These are phyloP conservation scores for Trypoxylon attenuatum DNA, from an alignment of 2,888 invertebrate genomes.

Conservation along the genomic window DNA sequence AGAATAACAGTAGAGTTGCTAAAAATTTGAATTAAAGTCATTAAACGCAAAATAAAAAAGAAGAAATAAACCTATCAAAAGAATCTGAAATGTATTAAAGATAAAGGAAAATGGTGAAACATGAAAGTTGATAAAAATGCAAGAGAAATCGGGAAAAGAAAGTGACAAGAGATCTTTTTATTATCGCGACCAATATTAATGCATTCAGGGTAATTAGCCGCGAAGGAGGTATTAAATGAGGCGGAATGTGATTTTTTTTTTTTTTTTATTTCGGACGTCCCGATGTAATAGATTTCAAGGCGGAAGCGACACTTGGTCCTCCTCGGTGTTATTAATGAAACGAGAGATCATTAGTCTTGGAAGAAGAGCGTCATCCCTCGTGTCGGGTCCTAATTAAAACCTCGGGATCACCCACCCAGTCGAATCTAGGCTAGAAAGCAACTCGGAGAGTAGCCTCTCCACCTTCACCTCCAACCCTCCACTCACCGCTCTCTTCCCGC, in stretches of 20 bases:
- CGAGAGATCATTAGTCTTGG: constrained; percentile 55
- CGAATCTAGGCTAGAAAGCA: constrained; percentile 67
- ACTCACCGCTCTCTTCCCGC: constrained; percentile 35
- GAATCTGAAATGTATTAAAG: too few species aligned
- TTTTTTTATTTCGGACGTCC: constrained; percentile 19
- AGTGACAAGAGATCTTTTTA: too few species aligned
- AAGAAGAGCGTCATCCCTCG: constrained; percentile 34
- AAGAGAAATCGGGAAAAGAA: too few species aligned
- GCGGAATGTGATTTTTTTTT: constrained; percentile 3
- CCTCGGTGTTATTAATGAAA: constrained; percentile 55
- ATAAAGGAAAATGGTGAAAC: too few species aligned
- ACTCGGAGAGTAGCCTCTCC: constrained; percentile 46
- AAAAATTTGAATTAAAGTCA: too few species aligned
- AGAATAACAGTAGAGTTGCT: too few species aligned
- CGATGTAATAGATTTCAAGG: constrained; percentile 12
- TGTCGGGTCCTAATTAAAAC: constrained; percentile 65
- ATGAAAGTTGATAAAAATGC: too few species aligned
- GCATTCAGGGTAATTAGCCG: neutral
- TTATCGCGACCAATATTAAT: too few species aligned
- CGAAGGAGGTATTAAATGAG: neutral
- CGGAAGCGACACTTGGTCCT: constrained; percentile 39
- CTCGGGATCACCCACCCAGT: constrained; percentile 57
- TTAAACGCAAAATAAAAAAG: too few species aligned
- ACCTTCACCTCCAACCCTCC: constrained; percentile 58
- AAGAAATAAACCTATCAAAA: too few species aligned